These are phyloP conservation scores for Hemichromis elongatus DNA, from an alignment of 2,113 vertebrate species.

Conservation along the genomic window DNA sequence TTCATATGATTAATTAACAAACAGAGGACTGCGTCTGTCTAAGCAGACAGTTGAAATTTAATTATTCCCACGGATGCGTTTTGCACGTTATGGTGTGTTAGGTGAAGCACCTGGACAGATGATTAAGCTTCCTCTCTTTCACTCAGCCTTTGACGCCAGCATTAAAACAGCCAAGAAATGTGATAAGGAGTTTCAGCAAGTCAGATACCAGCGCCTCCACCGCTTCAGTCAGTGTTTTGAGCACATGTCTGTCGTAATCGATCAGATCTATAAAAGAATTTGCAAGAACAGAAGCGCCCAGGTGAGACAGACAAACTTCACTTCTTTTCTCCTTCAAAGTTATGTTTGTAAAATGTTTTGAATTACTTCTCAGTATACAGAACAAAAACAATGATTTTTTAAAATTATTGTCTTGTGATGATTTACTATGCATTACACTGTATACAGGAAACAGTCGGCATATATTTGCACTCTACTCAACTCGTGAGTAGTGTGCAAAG, in stretches of 20 bases:
- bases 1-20: neutral
- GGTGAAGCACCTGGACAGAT: neutral
- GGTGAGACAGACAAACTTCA: conserved; percentile 60
- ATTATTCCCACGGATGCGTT: neutral
- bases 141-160: conserved; percentile 84
- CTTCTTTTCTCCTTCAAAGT: neutral
- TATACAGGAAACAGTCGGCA: neutral
- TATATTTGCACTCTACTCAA: neutral
- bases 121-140: neutral
- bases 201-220: conserved; percentile 80
- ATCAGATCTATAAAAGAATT: conserved; percentile 91
- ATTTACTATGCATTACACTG: neutral
- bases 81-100: neutral
- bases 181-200: conserved; percentile 83
- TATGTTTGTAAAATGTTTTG: neutral
- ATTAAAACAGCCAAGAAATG: conserved; percentile 74
- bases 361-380: neutral
- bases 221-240: conserved; percentile 89
- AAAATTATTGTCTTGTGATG: neutral
- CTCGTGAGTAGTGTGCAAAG: neutral
- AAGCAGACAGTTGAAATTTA: neutral
- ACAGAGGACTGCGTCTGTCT: neutral
- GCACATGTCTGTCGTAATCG: conserved; percentile 81
- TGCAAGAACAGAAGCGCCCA: conserved; percentile 90
- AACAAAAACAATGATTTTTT: neutral